Conservation (phyloP, 2,797 vertebrate genomes). For the Psittacula echo region DNA sequence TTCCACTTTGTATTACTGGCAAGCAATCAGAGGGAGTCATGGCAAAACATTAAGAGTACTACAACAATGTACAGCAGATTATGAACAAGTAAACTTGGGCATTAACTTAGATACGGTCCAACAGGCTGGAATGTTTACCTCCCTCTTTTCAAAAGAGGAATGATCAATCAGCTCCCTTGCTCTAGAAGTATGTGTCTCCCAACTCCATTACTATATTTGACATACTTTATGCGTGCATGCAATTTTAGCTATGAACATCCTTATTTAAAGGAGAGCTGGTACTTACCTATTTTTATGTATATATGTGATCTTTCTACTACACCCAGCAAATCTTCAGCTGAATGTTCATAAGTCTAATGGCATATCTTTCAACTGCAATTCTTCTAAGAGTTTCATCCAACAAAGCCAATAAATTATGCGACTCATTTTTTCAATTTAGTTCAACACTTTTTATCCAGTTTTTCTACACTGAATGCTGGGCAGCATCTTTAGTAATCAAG, state of each 20-base stretch:
- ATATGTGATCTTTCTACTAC: background rate
- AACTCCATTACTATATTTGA: background rate
- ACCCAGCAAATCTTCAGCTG: background rate
- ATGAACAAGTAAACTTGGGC: background rate
- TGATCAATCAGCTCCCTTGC: background rate
- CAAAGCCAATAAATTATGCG: background rate
- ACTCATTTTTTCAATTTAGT: background rate
- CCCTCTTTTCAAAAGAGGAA: background rate
- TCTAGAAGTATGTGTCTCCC: background rate
- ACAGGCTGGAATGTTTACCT: background rate
- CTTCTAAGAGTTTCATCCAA: background rate
- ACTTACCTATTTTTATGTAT: background rate
- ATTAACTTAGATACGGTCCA: background rate
- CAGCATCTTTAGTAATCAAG: background rate
- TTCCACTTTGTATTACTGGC: conserved; percentile 35
- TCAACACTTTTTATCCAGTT: background rate
- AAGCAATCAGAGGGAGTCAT: conserved; percentile 50
- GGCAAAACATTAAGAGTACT: background rate
- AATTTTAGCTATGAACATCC: background rate
- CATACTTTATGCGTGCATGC: background rate
- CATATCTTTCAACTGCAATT: background rate
- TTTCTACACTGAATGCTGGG: background rate
- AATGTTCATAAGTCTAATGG: background rate
- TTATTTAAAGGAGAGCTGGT: background rate
- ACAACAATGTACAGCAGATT: background rate